These are phyloP conservation scores for Tetranychus piercei DNA, from an alignment of 2,888 invertebrate genomes.

Conservation along the genomic window DNA sequence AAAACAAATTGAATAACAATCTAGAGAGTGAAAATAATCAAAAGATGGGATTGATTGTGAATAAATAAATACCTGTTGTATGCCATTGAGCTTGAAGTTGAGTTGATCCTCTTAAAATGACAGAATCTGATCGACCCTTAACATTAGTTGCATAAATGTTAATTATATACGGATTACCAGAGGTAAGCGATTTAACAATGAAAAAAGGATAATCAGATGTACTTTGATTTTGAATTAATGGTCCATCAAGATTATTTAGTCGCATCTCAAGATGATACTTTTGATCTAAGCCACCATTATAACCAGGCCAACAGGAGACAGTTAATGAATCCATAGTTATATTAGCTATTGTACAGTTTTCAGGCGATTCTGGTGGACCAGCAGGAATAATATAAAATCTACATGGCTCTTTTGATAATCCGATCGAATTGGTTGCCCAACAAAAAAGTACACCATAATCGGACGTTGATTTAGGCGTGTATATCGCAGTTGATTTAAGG, in stretches of 20 bases:
- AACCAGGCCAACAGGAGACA: constrained; percentile 26
- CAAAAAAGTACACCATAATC: constrained; percentile 27
- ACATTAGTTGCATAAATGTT: constrained; percentile 5
- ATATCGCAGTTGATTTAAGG: constrained; percentile 22
- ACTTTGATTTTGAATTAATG: neutral
- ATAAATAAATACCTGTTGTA: neutral
- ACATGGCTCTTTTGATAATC: constrained; percentile 26
- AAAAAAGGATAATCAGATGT: constrained; percentile 14
- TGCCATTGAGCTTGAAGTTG: constrained; percentile 1
- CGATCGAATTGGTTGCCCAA: constrained; percentile 26
- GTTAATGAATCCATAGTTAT: constrained; percentile 25
- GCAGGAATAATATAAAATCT: constrained; percentile 26
- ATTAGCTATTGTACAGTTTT: constrained; percentile 26
- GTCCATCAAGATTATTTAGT: neutral
- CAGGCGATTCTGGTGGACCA: constrained; percentile 26
- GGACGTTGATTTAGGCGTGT: constrained; percentile 21
- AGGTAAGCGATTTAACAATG: neutral
- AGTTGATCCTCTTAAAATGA: neutral
- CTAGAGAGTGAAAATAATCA: neutral
- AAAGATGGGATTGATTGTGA: neutral
- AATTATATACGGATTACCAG: constrained; percentile 7
- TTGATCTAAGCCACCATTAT: constrained; percentile 26
- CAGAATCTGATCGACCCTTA: neutral
- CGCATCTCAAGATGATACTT: constrained; percentile 24
- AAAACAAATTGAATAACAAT: neutral